Base-by-base conservation (phyloP, 2,113 vertebrate species). In the Oreochromis niloticus region DNA sequence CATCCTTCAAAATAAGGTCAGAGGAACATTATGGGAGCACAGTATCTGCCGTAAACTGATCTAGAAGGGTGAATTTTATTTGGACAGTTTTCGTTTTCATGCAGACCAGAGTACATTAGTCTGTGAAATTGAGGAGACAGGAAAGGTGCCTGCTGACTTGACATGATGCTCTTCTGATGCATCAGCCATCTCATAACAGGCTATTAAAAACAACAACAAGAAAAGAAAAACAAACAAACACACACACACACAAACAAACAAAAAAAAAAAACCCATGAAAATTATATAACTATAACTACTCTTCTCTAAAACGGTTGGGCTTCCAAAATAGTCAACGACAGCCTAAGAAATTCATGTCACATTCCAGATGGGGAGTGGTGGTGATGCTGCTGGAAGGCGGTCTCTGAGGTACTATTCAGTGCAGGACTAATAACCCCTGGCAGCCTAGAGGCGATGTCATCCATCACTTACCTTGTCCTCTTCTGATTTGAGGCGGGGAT, bases 391-490 rank as follows among this genome's bases (percentile, higher is more conserved):
- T 78, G 81, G 63, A 81, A 80, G 90, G 87, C 9, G 14, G 52
- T 56, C 89, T 83, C 83, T 80, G 83, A 82, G 85, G 71, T 66
- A 86, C 91, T 92, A 88, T 91, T 93, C 84, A 92, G 80, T 9
- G 12, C 34, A 83, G 82, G 86, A 87, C 88, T 88, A 75, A 93
- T 92, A 92, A 93, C 87, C 92, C 73, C 88, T 87, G 81, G 81
- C 90, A 93, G 90, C 66, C 81, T 52, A 41, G 68, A 93, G 90
- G 83, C 10, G 7, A 80, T 16, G 80, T 73, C 63, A 92, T 95
- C 93, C 89, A 93, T 93, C 92, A 94, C 92, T 92, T 93, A 95
- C 90, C 94, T 92, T 85, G 82, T 93, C 85, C 88, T 93, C 82
- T 16, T 90, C 90, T 87, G 83, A 93, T 91, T 34, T 85, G 85